Evolutionary conservation across 1,140 invertebrate genomes (phyloP).

Genomic region (Tigriopus japonicus): DNA sequence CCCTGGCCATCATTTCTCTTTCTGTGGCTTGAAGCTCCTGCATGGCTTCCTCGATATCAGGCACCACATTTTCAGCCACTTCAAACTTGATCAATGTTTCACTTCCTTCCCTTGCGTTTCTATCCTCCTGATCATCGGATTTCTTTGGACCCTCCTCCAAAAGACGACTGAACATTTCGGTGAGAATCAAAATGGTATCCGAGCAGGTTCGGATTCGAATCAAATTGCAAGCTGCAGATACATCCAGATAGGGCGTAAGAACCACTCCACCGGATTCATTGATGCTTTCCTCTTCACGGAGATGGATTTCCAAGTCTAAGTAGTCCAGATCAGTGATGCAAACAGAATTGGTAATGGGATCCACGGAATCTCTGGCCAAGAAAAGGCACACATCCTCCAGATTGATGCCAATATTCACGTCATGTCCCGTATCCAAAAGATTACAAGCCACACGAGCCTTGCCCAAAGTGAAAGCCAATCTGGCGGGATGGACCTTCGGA

Average conservation of each 20-base stretch:
- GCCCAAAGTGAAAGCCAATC: conserved; percentile 1
- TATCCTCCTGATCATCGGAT: background rate
- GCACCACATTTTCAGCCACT: conserved; percentile 1
- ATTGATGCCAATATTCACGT: background rate
- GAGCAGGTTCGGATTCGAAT: conserved; percentile 6
- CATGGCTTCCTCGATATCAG: conserved; percentile 13
- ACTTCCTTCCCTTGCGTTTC: background rate
- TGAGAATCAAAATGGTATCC: conserved; percentile 2
- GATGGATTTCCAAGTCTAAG: background rate
- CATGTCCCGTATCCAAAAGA: conserved; percentile 4
- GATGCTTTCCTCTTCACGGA: background rate
- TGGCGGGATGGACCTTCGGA: background rate
- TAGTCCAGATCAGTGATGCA: conserved; percentile 12
- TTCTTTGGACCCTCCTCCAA: background rate
- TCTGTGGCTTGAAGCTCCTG: background rate
- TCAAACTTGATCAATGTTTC: background rate
- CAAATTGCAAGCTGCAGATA: background rate
- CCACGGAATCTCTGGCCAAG: background rate
- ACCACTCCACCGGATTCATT: background rate
- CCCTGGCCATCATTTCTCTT: background rate
- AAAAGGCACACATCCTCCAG: conserved; percentile 11
- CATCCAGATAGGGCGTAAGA: background rate
- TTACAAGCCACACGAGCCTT: conserved; percentile 5
- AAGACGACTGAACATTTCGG: background rate
- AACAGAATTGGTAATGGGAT: background rate